Evolutionary conservation across 2,113 vertebrate species (phyloP), one percentile per base, ranked within the genome.

Genomic region (Microcebus tavaratra): DNA sequence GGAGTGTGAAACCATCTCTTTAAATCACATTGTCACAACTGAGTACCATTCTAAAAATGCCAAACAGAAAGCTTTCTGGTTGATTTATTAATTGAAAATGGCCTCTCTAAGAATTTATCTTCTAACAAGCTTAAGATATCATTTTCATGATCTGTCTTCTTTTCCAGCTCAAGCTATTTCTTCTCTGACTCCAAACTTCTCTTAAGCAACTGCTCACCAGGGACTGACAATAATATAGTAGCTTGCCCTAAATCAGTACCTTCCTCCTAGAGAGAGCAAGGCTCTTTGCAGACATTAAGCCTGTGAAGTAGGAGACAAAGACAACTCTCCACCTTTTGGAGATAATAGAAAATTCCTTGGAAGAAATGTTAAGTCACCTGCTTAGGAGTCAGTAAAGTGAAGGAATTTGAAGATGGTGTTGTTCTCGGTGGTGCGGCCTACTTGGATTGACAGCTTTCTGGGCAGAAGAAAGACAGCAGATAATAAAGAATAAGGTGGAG

Each of bases 51-150:
- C 78, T 96, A 95, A 97, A 97, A 96, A 94, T 42, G 88, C 88
- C 95, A 96, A 67, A 88, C 3, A 89, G 94, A 98, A 95, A 97
- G 96, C 87, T 97, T 94, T 97, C 88, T 84, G 53, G 53, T 29
- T 97, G 94, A 94, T 95, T 95, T 97, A 98, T 96, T 96, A 53
- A 94, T 95, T 92, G 94, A 94, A 97, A 96, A 88, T 27, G 39
- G 72, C 76, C 92, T 59, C 75, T 83, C 85, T 36, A 95, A 94
- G 92, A 95, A 95, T 93, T 95, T 93, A 89, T 94, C 90, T 93
- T 90, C 67, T 90, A 88, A 73, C 81, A 97, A 97, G 76, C 80
- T 90, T 70, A 84, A 85, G 95, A 79, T 90, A 86, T 80, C 84
- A 73, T 96, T 97, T 97, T 97, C 90, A 94, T 27, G 45, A 90